These are phyloP conservation scores for Nestor notabilis DNA, from an alignment of 2,113 vertebrate species.

Conservation along the genomic window DNA sequence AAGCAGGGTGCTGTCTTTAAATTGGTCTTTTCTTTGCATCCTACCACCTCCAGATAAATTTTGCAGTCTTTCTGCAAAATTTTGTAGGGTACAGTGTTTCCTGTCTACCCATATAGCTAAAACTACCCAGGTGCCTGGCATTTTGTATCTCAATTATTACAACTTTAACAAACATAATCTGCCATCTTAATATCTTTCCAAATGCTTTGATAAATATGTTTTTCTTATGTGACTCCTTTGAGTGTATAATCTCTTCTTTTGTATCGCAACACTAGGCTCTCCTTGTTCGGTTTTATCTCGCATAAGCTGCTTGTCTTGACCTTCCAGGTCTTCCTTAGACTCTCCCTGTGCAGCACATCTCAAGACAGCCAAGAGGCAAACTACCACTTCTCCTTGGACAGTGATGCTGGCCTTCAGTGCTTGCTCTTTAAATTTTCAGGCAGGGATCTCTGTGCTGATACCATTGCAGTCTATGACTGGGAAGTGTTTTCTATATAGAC, in stretches of 20 bases:
- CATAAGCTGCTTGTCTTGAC: not conserved
- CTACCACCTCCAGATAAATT: not conserved
- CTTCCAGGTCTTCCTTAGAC: not conserved
- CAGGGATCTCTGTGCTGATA: not conserved
- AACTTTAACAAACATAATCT: not conserved
- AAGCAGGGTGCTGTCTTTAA: not conserved
- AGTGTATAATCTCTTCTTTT: not conserved
- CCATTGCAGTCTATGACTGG: not conserved
- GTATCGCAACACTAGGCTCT: not conserved
- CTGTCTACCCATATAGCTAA: not conserved
- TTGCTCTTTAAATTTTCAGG: not conserved
- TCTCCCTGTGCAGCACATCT: not conserved
- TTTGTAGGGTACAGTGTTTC: not conserved
- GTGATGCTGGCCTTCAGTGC: not conserved
- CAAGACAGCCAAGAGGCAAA: not conserved
- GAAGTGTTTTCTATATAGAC: not conserved
- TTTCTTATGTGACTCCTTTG: not conserved
- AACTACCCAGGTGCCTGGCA: not conserved
- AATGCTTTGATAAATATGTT: not conserved
- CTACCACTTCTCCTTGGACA: not conserved
- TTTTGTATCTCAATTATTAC: not conserved
- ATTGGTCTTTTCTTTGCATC: not conserved
- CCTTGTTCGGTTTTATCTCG: not conserved
- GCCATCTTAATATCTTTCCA: not conserved
- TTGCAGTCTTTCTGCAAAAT: not conserved